phyloP scores from a whole-genome alignment of 1,140 invertebrate genomes.

The Cyphomyrmex costatus region DNA sequence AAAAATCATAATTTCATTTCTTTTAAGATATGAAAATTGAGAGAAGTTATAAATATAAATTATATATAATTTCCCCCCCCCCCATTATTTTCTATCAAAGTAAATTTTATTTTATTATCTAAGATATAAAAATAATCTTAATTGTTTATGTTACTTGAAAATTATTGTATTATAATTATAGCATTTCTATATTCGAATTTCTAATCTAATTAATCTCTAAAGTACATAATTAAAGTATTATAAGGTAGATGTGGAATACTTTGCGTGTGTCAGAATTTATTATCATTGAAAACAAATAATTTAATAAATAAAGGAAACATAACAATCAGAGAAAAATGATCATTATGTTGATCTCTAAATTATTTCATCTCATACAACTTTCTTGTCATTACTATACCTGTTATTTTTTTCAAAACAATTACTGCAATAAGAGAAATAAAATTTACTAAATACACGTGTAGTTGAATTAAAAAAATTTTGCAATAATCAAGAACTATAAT shows the following conservation, averaged over 20 bases:
- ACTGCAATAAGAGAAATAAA: background rate
- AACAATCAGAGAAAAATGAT: background rate
- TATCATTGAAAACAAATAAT: background rate
- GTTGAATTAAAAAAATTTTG: background rate
- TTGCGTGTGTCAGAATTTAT: background rate
- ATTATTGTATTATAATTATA: no score
- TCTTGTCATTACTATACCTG: no score
- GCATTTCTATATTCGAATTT: background rate
- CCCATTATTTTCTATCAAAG: no score
- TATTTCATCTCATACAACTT: no score
- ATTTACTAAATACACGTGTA: background rate
- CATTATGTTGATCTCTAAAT: background rate
- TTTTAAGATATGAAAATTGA: no score
- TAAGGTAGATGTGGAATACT: background rate
- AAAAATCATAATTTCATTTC: no score
- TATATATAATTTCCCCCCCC: no score
- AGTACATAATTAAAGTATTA: background rate
- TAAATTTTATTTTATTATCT: no score
- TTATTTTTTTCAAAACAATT: constrained; percentile 5
- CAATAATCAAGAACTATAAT: background rate
- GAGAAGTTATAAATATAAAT: no score
- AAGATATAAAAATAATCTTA: no score
- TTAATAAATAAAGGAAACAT: background rate
- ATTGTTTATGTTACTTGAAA: no score
- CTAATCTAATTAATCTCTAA: background rate